These are phyloP conservation scores for Ophioninae sp. DNA, from an alignment of 2,888 invertebrate species.

Conservation along the genomic window DNA sequence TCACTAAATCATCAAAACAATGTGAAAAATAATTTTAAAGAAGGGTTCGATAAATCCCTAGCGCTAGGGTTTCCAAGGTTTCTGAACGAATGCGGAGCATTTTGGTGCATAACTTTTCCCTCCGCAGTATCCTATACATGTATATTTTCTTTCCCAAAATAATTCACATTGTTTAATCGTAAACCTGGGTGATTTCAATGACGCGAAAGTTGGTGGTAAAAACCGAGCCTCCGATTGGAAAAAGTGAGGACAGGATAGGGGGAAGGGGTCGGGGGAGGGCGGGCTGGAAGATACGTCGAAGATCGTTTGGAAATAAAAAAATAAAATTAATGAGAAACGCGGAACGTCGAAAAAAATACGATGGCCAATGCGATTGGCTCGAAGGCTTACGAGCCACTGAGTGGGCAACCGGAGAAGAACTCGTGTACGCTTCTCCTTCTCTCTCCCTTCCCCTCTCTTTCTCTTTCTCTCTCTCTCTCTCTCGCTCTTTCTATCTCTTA, in stretches of 20 bases:
- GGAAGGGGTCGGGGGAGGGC: background rate
- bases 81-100: background rate
- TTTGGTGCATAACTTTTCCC: background rate
- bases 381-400: slow-evolving; percentile 79
- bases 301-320: slow-evolving; percentile 17
- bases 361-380: slow-evolving; percentile 73
- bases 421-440: slow-evolving; percentile 58
- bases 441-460: slow-evolving; percentile 57
- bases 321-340: slow-evolving; percentile 2
- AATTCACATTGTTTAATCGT: background rate
- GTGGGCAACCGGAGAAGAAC: slow-evolving; percentile 66
- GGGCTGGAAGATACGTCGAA: slow-evolving; percentile 52
- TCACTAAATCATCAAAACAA: background rate
- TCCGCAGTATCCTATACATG: too few species aligned
- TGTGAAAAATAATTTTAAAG: background rate
- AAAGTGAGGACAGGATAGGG: background rate
- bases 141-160: background rate
- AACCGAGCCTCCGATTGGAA: slow-evolving; percentile 15
- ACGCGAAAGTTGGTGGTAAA: slow-evolving; percentile 20
- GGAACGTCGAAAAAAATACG: slow-evolving; percentile 36
- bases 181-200: background rate
- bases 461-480: slow-evolving; percentile 52
- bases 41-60: background rate
- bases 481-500: slow-evolving; percentile 48
- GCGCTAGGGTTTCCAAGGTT: too few species aligned